phyloP scores from a whole-genome alignment of 2,113 vertebrate genomes.

The Eidolon helvum region DNA sequence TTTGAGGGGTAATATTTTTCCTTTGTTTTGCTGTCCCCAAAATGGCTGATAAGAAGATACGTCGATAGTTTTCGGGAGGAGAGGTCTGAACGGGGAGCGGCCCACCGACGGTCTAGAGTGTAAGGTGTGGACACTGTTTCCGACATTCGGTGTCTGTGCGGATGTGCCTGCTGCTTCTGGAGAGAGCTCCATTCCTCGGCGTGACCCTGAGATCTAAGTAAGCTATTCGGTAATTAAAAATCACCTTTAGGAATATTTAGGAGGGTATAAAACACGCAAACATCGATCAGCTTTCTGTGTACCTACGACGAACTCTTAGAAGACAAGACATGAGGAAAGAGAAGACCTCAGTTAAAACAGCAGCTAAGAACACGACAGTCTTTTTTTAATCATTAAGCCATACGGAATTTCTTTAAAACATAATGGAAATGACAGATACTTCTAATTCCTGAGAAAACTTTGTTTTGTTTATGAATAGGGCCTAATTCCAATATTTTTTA shows the following conservation, averaged over 20 bases:
- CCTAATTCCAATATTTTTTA: too few species aligned
- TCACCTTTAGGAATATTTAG: neutral
- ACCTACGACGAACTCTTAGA: neutral
- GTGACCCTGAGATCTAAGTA: neutral
- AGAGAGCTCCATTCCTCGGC: neutral
- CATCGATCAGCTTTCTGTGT: neutral
- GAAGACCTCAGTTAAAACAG: neutral
- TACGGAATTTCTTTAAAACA: too few species aligned
- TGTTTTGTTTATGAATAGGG: too few species aligned
- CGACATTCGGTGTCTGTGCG: neutral
- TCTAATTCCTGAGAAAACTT: too few species aligned
- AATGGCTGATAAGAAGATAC: neutral
- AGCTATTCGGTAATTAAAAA: neutral
- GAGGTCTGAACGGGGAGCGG: accelerated
- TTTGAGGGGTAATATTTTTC: accelerated
- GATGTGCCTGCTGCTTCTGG: neutral
- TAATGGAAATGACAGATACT: too few species aligned
- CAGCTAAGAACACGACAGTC: neutral
- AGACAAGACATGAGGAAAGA: neutral
- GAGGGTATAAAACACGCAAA: neutral
- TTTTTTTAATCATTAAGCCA: too few species aligned
- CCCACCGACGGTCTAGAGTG: accelerated
- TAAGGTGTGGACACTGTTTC: accelerated
- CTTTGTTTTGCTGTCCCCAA: neutral
- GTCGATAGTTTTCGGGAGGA: neutral